phyloP scores from a whole-genome alignment of 2,113 vertebrate genomes.

The Pseudonaja textilis region DNA sequence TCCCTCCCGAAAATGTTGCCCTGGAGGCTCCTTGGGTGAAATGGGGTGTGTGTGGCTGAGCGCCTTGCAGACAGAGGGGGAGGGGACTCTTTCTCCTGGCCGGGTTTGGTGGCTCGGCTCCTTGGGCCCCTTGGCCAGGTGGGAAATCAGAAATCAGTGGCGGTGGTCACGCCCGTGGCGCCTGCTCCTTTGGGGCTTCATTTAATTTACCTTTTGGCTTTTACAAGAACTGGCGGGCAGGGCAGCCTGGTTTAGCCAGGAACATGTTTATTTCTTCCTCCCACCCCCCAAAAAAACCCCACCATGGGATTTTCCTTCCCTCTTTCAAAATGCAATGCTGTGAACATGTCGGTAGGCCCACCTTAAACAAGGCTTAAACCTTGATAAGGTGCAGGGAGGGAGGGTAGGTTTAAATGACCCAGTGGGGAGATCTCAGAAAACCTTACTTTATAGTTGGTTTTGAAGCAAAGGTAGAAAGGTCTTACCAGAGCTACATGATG shows the following conservation, averaged over 20 bases:
- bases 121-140: not conserved
- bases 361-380: not conserved
- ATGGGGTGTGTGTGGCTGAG: not conserved
- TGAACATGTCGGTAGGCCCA: not conserved
- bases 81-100: not conserved
- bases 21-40: not conserved
- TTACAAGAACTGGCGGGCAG: not conserved
- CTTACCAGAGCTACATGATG: not conserved
- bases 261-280: not conserved
- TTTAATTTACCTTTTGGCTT: not conserved
- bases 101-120: not conserved
- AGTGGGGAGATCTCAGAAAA: too few relatives aligned
- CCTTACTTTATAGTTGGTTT: not conserved
- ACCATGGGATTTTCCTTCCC: not conserved
- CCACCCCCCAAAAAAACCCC: not conserved
- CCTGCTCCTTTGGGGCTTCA: not conserved
- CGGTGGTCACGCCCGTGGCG: not conserved
- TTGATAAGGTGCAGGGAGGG: not conserved
- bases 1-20: not conserved
- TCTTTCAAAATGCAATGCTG: not conserved
- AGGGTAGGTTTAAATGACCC: not conserved
- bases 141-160: not conserved
- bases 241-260: not conserved
- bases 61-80: too few relatives aligned
- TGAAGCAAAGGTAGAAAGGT: not conserved